Base-by-base conservation (phyloP, 2,888 invertebrate species). In the Hydrotaea diabolus region DNA sequence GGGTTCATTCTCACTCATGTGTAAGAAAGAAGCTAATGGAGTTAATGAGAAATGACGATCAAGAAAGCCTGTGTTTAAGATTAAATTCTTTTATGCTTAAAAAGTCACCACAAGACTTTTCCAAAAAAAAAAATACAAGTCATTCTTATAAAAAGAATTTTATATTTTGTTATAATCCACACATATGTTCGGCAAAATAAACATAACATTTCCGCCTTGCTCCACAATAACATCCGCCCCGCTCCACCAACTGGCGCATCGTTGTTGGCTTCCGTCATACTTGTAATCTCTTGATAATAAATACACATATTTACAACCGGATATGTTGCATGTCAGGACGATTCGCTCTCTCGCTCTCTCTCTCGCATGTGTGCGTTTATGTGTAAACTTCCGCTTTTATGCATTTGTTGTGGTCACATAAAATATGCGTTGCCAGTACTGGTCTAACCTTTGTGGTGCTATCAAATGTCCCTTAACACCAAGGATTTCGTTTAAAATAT, bases 381-480 rank as follows among this genome's bases (percentile, higher is more conserved):
- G 49, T 49, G 49, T 2, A 59, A 17, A 26, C 19, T 59, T 23
- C 23, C 59, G 59, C 26, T 26, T 23, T 15, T 13, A 59, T 59
- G 15, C 15, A 59, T 59, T 21, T 26, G 11, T 23, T 59, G 59
- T 23, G 59, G 59, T 59, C 59, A 59, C 59, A 59, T 59, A 59
- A 26, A 59, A 59, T 59, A 15, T 59, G 23, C 31, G 31, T 26
- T 9, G 19, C 23, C 26, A 59, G 26, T 59, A 15, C 1, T n/a
- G 49, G 15, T 2, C n/a, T n/a, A 59, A 23, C 26, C 26, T 59
- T 59, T 26, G 11, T 59, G 23, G 13, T 26, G 59, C 15, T 59
- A 59, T 59, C 23, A 21, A 59, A 26, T 1, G 26, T 59, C 23
- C 23, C 59, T 23, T 55, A 17, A 55, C 49, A 55, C 55, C 19